Base-by-base conservation (phyloP, 2,113 vertebrate species). In the Mohoua ochrocephala region DNA sequence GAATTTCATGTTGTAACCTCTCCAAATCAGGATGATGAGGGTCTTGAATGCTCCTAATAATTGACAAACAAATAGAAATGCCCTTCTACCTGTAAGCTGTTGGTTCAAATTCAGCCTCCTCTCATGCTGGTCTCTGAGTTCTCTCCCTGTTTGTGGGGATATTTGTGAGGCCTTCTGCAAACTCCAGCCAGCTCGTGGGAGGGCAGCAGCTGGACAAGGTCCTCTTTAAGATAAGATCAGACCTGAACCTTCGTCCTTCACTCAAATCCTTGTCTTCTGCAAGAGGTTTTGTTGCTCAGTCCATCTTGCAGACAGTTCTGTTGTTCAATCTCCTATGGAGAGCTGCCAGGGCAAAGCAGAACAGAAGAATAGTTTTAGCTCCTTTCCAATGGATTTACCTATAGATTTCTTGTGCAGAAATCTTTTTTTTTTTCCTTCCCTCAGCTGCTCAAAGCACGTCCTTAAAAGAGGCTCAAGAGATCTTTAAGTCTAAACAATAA, bases 401-500 rank as follows among this genome's bases (percentile, higher is more conserved):
- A 94, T 70, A 94, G 95, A 82, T 95, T 94, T 93, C 56, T 50
- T 8, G 21, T 19, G 27, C 19, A 5, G 27, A 6, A 9, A 31
- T 63, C 21, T 23, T 22, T 65, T 64, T 73, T 47, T 53, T 35
- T 12, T 15, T 1, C 1, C 13, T 82, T 73, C 69, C 31, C 15
- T 91, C 74, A 63, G 83, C 90, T 44, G 74, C 76, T 91, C 78
- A 68, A 82, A 92, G 83, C 93, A 89, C 70, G 21, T 94, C 78
- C 75, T 89, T 89, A 83, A 87, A 95, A 84, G 88, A 95, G 83
- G 91, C 96, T 96, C 92, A 83, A 92, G 85, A 96, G 96, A 92
- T 95, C 95, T 97, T 88, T 94, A 90, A 90, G 92, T 79, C 93
- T 90, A 95, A 87, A 75, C 71, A 96, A 97, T 95, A 89, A 94